Evolutionary conservation across 2,888 invertebrate species (phyloP).

Genomic region (Artemia sp.): DNA sequence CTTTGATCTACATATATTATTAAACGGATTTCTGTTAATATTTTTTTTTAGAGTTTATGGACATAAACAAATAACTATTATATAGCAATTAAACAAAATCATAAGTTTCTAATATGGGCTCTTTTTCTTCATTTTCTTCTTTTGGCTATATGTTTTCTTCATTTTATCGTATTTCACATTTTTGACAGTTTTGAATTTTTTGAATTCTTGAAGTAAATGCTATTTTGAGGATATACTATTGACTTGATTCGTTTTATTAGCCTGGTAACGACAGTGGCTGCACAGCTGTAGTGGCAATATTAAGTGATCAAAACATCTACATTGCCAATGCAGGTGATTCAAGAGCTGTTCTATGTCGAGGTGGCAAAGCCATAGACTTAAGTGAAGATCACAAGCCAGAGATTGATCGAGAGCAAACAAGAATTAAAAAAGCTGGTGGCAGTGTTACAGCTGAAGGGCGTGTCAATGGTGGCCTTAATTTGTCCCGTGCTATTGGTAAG

Average conservation of each 20-base stretch:
- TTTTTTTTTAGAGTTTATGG: too few species aligned
- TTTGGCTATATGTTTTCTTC: slow-evolving; percentile 2
- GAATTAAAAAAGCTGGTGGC: slow-evolving; percentile 84
- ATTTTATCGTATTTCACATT: too few species aligned
- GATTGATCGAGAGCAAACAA: slow-evolving; percentile 58
- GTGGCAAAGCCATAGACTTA: slow-evolving; percentile 74
- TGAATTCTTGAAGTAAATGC: too few species aligned
- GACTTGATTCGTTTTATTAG: slow-evolving; percentile 27
- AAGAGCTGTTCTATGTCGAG: slow-evolving; percentile 52
- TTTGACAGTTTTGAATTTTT: too few species aligned
- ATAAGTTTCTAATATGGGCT: too few species aligned
- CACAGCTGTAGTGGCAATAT: slow-evolving; percentile 85
- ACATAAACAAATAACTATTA: too few species aligned
- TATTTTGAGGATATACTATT: too few species aligned
- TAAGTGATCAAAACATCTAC: slow-evolving; percentile 55
- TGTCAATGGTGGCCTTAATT: slow-evolving; percentile 87
- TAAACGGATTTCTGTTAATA: too few species aligned
- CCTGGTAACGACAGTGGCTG: slow-evolving; percentile 89
- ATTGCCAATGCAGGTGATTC: slow-evolving; percentile 98
- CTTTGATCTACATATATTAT: too few species aligned
- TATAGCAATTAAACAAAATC: too few species aligned
- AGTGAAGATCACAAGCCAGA: slow-evolving; percentile 96
- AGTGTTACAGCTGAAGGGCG: slow-evolving; percentile 77
- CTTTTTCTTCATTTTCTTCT: too few species aligned
- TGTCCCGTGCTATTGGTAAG: slow-evolving; percentile 71